These are phyloP conservation scores for Clytia hemisphaerica DNA, from an alignment of 30 jellyfish, hydroid and myxozoan species.

Conservation along the genomic window DNA sequence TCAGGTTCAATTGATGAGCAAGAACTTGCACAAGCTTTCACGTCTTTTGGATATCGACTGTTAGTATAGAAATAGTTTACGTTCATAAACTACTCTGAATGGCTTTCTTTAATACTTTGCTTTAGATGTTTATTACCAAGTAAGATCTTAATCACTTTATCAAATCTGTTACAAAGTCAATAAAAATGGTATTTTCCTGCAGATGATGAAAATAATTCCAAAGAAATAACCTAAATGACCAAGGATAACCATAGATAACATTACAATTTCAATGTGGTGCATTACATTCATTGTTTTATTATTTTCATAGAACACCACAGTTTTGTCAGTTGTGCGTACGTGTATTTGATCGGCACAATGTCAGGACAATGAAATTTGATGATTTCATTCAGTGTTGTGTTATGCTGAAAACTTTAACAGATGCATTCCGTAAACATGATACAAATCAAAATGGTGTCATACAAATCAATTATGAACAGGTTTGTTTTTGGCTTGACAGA, in stretches of 20 bases:
- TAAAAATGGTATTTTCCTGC: too few relatives aligned
- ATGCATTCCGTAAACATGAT: constrained; percentile 86
- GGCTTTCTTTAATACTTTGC: too few relatives aligned
- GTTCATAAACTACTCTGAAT: too few relatives aligned
- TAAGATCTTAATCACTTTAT: too few relatives aligned
- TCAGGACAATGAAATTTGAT: constrained; percentile 90
- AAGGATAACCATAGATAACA: too few relatives aligned
- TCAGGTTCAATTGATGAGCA: constrained; percentile 91
- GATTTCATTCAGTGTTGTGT: constrained; percentile 99
- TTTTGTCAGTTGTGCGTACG: constrained; percentile 90
- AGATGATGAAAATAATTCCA: too few relatives aligned
- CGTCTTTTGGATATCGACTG: constrained; percentile 95
- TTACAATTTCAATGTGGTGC: too few relatives aligned
- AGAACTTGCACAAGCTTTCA: constrained; percentile 79
- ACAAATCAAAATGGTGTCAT: constrained; percentile 73
- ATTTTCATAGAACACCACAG: constrained; percentile 47
- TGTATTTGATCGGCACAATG: constrained; percentile 73
- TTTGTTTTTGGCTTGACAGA: too few relatives aligned
- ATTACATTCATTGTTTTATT: too few relatives aligned
- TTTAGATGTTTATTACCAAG: too few relatives aligned
- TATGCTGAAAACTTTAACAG: constrained; percentile 94
- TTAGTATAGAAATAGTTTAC: constrained; percentile 35
- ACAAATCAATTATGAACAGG: constrained; percentile 95
- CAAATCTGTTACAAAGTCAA: too few relatives aligned
- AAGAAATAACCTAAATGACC: too few relatives aligned